Conservation (phyloP, 1,140 invertebrate genomes). For the Antheraea pernyi region DNA sequence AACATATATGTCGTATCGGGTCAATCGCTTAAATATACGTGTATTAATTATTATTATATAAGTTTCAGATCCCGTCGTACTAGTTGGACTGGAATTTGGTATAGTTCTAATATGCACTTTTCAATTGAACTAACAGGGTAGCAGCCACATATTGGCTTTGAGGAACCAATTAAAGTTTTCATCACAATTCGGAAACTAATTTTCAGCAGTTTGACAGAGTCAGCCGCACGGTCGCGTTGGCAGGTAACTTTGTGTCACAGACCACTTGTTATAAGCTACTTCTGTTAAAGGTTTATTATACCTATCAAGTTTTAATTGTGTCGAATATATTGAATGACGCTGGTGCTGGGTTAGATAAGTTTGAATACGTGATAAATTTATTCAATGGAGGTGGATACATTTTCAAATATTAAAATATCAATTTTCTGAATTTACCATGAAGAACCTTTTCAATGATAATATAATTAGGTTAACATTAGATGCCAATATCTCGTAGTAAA, state of each 20-base stretch:
- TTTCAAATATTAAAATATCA: too few species aligned
- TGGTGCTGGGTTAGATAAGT: too few species aligned
- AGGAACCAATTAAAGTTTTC: slow-evolving; percentile 76
- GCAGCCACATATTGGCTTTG: slow-evolving; percentile 64
- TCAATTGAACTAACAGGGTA: slow-evolving; percentile 47
- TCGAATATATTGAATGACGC: not conserved
- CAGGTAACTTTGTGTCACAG: slow-evolving; percentile 48
- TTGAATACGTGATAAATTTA: too few species aligned
- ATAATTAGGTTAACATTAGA: too few species aligned
- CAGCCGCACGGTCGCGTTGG: slow-evolving; percentile 45
- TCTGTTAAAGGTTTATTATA: not conserved
- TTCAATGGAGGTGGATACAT: too few species aligned
- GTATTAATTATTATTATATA: slow-evolving; percentile 20
- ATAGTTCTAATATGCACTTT: slow-evolving; percentile 51
- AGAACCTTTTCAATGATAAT: too few species aligned
- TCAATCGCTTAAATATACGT: not conserved
- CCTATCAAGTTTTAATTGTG: slow-evolving; percentile 4
- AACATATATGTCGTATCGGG: too few species aligned
- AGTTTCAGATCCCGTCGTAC: slow-evolving; percentile 14
- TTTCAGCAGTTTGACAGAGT: slow-evolving; percentile 73
- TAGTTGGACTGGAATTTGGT: slow-evolving; percentile 6
- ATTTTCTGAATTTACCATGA: too few species aligned
- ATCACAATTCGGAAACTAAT: slow-evolving; percentile 72
- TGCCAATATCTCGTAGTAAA: too few species aligned
- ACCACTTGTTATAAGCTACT: slow-evolving; percentile 42